A percentile compares a stretch with the other conserved stretches of the same genome.
Evolutionary conservation across 2,113 vertebrate species (phyloP).

Genomic region (Tylochromis polylepis): DNA sequence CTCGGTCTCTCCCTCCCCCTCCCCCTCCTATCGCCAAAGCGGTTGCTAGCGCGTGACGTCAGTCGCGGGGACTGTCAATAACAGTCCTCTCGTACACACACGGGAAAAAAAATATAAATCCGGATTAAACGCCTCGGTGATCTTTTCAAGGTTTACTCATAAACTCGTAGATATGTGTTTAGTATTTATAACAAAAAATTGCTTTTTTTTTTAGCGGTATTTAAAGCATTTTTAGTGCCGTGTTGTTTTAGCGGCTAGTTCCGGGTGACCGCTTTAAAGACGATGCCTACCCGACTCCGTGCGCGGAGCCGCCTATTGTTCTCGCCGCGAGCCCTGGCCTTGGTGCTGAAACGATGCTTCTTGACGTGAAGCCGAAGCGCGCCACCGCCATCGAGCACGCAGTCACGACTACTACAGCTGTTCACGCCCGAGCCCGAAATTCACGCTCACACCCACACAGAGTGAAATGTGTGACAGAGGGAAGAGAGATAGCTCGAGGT

Average conservation of each 20-base stretch:
- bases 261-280: neutral
- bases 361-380: slow-evolving; percentile 42
- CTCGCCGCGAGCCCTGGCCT: slow-evolving; percentile 74
- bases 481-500: slow-evolving; percentile 43
- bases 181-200: rapidly evolving
- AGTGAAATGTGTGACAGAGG: slow-evolving; percentile 44
- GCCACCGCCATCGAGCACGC: slow-evolving; percentile 41
- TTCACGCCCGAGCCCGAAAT: slow-evolving; percentile 47
- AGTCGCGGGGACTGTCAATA: slow-evolving; percentile 44
- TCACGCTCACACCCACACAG: slow-evolving; percentile 51
- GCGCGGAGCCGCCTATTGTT: slow-evolving; percentile 72
- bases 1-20: slow-evolving; percentile 36
- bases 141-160: rapidly evolving
- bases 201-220: rapidly evolving
- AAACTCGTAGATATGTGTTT: rapidly evolving
- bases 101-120: neutral
- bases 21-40: slow-evolving; percentile 26
- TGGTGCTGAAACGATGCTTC: slow-evolving; percentile 73
- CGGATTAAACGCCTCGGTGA: neutral
- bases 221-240: neutral
- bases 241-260: neutral
- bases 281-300: slow-evolving; percentile 36
- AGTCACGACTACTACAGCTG: slow-evolving; percentile 66
- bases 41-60: slow-evolving; percentile 64
- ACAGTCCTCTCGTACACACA: neutral